Conservation (phyloP, 2,888 invertebrate genomes). For the Aricia artaxerxes region DNA sequence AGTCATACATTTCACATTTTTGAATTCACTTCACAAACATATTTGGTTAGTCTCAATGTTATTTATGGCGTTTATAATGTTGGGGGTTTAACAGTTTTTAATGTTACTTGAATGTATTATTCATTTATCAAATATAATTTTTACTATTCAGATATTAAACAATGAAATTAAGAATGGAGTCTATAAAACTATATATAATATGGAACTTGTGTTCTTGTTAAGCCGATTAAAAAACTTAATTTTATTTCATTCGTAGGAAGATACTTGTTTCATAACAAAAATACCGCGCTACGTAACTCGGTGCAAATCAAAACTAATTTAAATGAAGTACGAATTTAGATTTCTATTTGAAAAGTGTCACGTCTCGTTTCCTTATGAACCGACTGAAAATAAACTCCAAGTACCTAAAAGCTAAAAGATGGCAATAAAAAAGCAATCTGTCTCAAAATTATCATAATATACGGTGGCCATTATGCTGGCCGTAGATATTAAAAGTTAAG, state of each 20-base stretch:
- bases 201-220: neutral
- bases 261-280: neutral
- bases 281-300: neutral
- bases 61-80: neutral
- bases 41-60: slow-evolving; percentile 7
- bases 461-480: slow-evolving; percentile 36
- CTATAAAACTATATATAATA: neutral
- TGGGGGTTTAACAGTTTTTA: neutral
- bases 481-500: slow-evolving; percentile 39
- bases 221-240: neutral
- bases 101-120: neutral
- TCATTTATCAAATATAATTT: too few species aligned
- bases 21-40: slow-evolving; percentile 33
- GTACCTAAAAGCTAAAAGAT: neutral
- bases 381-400: neutral
- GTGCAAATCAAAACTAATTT: neutral
- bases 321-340: neutral
- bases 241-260: too few species aligned
- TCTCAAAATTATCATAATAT: slow-evolving; percentile 29
- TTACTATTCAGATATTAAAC: too few species aligned
- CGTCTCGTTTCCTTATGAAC: neutral
- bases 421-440: slow-evolving; percentile 25
- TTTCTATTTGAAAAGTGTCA: neutral
- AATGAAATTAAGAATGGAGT: too few species aligned
- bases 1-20: slow-evolving; percentile 40